Base-by-base conservation (phyloP, 1,140 invertebrate species). In the Drosophila setifemur region DNA sequence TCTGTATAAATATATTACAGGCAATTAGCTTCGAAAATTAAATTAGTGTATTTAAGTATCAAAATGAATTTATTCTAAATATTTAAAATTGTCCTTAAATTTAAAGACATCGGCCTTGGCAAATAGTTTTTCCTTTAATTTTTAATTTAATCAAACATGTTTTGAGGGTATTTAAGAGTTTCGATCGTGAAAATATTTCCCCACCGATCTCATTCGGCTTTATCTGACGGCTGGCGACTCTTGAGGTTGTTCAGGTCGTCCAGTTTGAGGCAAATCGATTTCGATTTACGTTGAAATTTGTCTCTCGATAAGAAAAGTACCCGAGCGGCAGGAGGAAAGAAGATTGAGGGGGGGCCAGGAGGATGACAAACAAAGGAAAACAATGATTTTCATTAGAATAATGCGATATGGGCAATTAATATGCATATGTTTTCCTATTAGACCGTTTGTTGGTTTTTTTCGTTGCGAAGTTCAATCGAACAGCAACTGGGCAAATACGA, bases 401-500 rank as follows among this genome's bases (percentile, higher is more conserved):
- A 52, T 60, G 52, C 42, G 52, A 52, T 57, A 70, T 71, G 45
- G 77, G 74, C 66, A 85, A 85, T 85, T 85, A 85, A 85, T 85
- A 85, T 85, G 74, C 79, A 85, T 79, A 71, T 85, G 79, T 79
- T 85, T n/a, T 83, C 53, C 44, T 48, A 63, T 75, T 45, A 54
- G 39, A 25, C 12, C 42, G 47, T 64, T 49, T 64, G 60, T 64
- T 49, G 57, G 25, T 47, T 28, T 64, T 48, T 47, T 28, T 64
- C 39, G 42, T 31, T 48, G 33, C 49, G 48, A 68, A 63, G 58
- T 86, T 85, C 71, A 54, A 43, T 52, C 53, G 72, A 85, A 85
- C 75, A 85, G 61, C 79, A 85, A 85, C 81, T 85, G 79, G 43
- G 55, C 71, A 85, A 85, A 81, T 77, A 82, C 31, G 61, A 83